Conservation (phyloP, 35 echinoderm and acorn worm genomes). For the Apostichopus parvimensis region DNA sequence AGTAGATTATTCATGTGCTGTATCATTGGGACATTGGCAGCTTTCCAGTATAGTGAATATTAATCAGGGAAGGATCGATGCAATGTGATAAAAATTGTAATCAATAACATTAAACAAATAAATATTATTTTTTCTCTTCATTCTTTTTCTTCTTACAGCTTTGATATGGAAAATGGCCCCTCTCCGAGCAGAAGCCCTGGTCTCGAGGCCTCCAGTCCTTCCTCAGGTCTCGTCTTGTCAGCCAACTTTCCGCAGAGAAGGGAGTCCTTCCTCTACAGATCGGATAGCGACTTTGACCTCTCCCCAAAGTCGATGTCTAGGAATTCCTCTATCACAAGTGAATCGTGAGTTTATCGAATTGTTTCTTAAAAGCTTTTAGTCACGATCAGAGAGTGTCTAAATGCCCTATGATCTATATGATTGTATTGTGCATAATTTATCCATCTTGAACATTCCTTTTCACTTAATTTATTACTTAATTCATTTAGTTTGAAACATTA, state of each 20-base stretch:
- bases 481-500: too few species aligned
- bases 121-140: neutral
- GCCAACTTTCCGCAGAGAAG: constrained; percentile 97
- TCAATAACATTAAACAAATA: neutral
- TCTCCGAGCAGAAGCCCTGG: constrained; percentile 95
- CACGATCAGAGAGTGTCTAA: too few species aligned
- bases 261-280: constrained; percentile 89
- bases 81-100: too few species aligned
- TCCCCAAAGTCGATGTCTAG: constrained; percentile 99
- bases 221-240: constrained; percentile 88
- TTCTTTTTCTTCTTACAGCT: constrained; percentile 63
- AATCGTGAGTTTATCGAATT: constrained; percentile 76
- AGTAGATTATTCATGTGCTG: too few species aligned
- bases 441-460: too few species aligned
- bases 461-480: too few species aligned
- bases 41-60: too few species aligned
- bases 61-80: too few species aligned
- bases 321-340: constrained; percentile 99
- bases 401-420: too few species aligned
- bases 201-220: constrained; percentile 92
- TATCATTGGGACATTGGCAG: too few species aligned
- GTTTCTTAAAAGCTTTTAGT: too few species aligned
- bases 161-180: constrained; percentile 98
- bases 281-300: constrained; percentile 96
- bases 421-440: too few species aligned